Conservation (phyloP, 2,797 vertebrate genomes). For the Pipistrellus kuhlii region DNA sequence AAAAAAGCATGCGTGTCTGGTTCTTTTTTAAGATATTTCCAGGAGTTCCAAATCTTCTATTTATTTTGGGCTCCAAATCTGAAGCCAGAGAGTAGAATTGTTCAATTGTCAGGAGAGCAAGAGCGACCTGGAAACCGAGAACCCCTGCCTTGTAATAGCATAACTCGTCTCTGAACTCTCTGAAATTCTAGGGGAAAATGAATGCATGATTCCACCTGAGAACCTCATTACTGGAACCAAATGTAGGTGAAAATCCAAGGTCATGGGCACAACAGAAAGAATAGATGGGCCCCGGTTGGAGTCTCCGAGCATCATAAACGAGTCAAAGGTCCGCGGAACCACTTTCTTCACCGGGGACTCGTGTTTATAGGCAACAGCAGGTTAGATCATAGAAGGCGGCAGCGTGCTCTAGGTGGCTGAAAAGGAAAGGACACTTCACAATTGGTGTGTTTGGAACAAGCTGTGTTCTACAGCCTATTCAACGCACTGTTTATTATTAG, state of each 20-base stretch:
- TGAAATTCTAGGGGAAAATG: slow-evolving; percentile 55
- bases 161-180: slow-evolving; percentile 25
- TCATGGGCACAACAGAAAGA: slow-evolving; percentile 54
- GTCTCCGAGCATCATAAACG: background rate
- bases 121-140: background rate
- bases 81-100: background rate
- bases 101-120: background rate
- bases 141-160: slow-evolving; percentile 49
- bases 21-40: slow-evolving; percentile 15
- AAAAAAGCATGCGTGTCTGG: background rate
- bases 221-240: slow-evolving; percentile 73
- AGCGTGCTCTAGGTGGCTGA: background rate
- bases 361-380: slow-evolving; percentile 54
- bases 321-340: slow-evolving; percentile 5
- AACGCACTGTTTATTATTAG: slow-evolving; percentile 47
- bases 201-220: slow-evolving; percentile 51
- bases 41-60: background rate
- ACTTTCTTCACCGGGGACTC: background rate
- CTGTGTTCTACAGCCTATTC: slow-evolving; percentile 23
- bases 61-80: background rate
- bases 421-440: slow-evolving; percentile 42
- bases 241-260: slow-evolving; percentile 66
- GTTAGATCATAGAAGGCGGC: slow-evolving; percentile 58
- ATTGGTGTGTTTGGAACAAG: slow-evolving; percentile 9
- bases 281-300: slow-evolving; percentile 53